Evolutionary conservation across 2,888 invertebrate genomes (phyloP).

Genomic region (Sminthurinus aureus): DNA sequence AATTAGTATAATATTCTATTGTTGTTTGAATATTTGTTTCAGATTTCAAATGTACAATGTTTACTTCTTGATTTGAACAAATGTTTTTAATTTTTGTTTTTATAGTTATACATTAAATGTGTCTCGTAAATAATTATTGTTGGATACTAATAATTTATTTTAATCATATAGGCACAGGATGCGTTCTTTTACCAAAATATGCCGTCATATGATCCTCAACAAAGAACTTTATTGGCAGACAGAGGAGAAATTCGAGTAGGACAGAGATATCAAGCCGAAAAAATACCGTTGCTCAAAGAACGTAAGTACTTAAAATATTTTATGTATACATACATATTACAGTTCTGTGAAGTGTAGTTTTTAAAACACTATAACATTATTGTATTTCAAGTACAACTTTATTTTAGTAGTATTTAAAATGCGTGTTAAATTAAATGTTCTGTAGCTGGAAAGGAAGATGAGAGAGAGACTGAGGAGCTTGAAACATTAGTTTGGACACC

Average conservation of each 20-base stretch:
- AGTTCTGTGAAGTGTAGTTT: neutral
- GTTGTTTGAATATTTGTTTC: neutral
- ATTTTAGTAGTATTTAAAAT: neutral
- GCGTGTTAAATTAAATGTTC: neutral
- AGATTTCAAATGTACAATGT: neutral
- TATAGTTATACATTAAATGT: neutral
- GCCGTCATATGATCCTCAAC: conserved; percentile 98
- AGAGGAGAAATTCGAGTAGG: conserved; percentile 94
- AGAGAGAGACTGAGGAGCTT: conserved; percentile 76
- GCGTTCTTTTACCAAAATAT: conserved; percentile 93
- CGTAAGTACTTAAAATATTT: no score
- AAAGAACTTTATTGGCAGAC: conserved; percentile 97
- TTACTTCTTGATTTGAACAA: neutral
- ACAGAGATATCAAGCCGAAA: conserved; percentile 95
- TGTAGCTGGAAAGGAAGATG: conserved; percentile 71
- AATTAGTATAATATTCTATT: neutral
- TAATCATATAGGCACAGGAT: conserved; percentile 74
- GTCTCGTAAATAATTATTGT: neutral
- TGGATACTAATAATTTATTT: neutral
- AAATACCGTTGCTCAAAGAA: conserved; percentile 78
- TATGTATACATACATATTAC: no score
- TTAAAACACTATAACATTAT: no score
- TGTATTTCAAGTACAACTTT: neutral
- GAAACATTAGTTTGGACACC: conserved; percentile 97
- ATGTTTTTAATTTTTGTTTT: neutral